Percentiles rank a stretch among this genome's conserved stretches.
Evolutionary conservation across 2,888 invertebrate species (phyloP).

Genomic region (Dusona sp.): DNA sequence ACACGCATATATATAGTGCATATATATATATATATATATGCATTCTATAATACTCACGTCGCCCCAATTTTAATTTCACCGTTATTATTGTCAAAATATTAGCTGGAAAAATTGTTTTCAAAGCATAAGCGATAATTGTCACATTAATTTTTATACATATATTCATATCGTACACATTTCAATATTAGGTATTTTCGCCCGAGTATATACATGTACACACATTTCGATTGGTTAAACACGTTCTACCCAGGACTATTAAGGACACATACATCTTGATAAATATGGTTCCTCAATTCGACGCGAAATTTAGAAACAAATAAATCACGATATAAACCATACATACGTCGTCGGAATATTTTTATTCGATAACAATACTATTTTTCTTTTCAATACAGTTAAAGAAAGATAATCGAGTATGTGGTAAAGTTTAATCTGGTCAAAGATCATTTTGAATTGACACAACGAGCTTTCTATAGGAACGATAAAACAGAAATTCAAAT

Average conservation of each 20-base stretch:
- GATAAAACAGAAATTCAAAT: neutral
- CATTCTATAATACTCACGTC: conserved; percentile 73
- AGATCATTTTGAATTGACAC: neutral
- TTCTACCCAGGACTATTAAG: neutral
- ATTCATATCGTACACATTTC: conserved; percentile 40
- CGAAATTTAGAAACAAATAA: neutral
- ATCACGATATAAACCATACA: no score
- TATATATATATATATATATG: conserved; percentile 49
- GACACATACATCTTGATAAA: neutral
- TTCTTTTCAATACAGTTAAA: neutral
- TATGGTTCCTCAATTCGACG: neutral
- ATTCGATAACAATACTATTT: neutral
- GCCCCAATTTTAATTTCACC: conserved; percentile 73
- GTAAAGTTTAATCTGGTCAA: neutral
- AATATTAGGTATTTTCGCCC: neutral
- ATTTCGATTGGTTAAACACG: neutral
- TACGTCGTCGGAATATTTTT: neutral
- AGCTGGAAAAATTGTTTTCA: conserved; percentile 73
- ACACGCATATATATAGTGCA: conserved; percentile 57
- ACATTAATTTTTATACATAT: conserved; percentile 12
- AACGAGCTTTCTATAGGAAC: neutral
- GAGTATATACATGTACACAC: conserved; percentile 3
- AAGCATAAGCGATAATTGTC: conserved; percentile 63
- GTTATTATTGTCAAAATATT: conserved; percentile 74
- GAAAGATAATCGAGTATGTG: neutral